Evolutionary conservation across 1,140 invertebrate genomes (phyloP).

Genomic region (Macrobrachium rosenbergii): DNA sequence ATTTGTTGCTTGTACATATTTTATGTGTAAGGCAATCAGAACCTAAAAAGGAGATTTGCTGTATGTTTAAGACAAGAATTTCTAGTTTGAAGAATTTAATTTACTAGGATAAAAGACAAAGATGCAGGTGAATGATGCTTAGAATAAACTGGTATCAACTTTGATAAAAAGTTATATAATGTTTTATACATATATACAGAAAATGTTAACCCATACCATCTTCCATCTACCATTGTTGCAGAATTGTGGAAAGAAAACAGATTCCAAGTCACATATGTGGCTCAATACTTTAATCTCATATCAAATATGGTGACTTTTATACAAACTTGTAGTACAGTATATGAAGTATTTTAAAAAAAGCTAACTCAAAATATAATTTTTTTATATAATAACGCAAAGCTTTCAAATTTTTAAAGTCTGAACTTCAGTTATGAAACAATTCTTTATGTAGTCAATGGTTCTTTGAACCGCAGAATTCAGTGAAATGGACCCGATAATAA

Average conservation of each 20-base stretch:
- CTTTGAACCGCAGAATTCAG: too few species aligned
- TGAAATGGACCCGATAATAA: too few species aligned
- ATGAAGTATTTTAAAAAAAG: too few species aligned
- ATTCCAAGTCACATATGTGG: neutral
- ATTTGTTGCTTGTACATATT: constrained; percentile 56
- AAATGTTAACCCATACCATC: constrained; percentile 5
- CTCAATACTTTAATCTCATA: neutral
- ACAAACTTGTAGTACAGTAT: too few species aligned
- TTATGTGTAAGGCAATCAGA: constrained; percentile 53
- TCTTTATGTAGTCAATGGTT: too few species aligned
- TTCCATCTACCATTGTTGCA: constrained; percentile 47
- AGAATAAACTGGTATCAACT: constrained; percentile 17
- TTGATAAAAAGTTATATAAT: constrained; percentile 18
- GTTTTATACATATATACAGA: too few species aligned
- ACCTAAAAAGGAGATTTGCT: constrained; percentile 37
- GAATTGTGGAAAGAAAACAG: constrained; percentile 40
- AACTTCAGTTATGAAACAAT: too few species aligned
- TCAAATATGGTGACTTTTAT: too few species aligned
- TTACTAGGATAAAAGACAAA: constrained; percentile 37
- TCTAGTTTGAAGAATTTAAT: constrained; percentile 37
- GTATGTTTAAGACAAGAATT: constrained; percentile 34
- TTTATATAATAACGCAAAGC: too few species aligned
- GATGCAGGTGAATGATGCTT: constrained; percentile 32
- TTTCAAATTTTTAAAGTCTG: too few species aligned
- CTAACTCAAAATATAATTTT: too few species aligned